A percentile compares a stretch with the other conserved stretches of the same genome.
These are phyloP conservation scores for Allophyes oxyacanthae DNA, from an alignment of 2,888 invertebrate genomes.

Conservation along the genomic window DNA sequence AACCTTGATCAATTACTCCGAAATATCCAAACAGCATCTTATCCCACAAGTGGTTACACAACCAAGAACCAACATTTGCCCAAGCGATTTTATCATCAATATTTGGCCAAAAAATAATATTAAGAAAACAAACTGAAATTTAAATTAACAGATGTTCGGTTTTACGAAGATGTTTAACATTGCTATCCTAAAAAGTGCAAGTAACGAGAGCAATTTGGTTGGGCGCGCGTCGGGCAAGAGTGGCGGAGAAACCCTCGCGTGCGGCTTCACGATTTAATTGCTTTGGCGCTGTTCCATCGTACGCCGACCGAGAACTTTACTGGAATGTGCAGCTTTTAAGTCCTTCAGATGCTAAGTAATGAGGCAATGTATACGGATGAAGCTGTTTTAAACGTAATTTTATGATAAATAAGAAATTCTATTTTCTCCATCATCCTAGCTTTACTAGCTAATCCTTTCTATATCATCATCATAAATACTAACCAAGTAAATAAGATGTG, in stretches of 20 bases:
- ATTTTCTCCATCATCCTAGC: too few relatives aligned
- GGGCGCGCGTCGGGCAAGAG: constrained; percentile 57
- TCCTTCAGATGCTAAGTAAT: constrained; percentile 32
- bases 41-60: constrained; percentile 11
- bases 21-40: constrained; percentile 1
- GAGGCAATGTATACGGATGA: constrained; percentile 12
- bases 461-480: too few relatives aligned
- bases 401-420: background rate
- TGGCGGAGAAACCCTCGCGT: constrained; percentile 65
- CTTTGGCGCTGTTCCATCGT: constrained; percentile 83
- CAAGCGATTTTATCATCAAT: constrained; percentile 3
- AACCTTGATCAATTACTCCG: constrained; percentile 5
- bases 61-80: constrained; percentile 7
- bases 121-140: constrained; percentile 17
- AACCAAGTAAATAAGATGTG: too few relatives aligned
- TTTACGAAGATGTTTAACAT: constrained; percentile 38
- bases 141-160: constrained; percentile 40
- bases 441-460: too few relatives aligned
- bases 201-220: constrained; percentile 76
- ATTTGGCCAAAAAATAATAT: constrained; percentile 6
- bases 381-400: constrained; percentile 2
- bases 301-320: constrained; percentile 51
- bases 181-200: constrained; percentile 74
- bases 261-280: constrained; percentile 82
- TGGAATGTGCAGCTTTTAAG: constrained; percentile 52